A percentile compares a stretch with the other conserved stretches of the same genome.
Conservation (phyloP, 2,797 vertebrate species). For the Acipenser transmontanus region DNA sequence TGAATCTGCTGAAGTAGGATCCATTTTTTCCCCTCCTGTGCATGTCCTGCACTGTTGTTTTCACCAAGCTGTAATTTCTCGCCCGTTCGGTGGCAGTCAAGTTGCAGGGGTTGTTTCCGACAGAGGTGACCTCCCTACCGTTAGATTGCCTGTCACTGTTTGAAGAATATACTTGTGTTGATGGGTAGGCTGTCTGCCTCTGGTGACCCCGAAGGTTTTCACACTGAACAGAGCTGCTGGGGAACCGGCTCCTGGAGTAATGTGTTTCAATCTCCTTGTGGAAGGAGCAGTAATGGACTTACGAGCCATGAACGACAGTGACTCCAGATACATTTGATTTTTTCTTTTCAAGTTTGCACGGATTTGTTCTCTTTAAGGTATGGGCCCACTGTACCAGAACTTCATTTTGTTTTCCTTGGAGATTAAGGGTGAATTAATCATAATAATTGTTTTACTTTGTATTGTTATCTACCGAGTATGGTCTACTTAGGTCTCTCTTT, state of each 20-base stretch:
- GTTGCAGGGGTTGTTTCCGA: constrained; percentile 44
- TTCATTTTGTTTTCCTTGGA: too few relatives aligned
- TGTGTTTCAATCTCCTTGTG: constrained; percentile 45
- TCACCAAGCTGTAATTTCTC: constrained; percentile 44
- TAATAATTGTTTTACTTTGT: too few relatives aligned
- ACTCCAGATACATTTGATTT: background rate
- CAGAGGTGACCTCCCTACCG: constrained; percentile 57
- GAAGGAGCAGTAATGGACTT: constrained; percentile 27
- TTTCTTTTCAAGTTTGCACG: too few relatives aligned
- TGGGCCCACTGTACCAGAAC: too few relatives aligned
- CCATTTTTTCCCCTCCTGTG: background rate
- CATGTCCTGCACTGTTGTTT: constrained; percentile 36
- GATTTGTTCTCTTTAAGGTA: too few relatives aligned
- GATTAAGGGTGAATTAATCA: too few relatives aligned
- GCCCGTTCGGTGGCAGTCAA: constrained; percentile 24
- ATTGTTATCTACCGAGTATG: too few relatives aligned
- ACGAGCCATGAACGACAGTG: background rate
- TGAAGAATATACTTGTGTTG: constrained; percentile 51
- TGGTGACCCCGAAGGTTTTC: constrained; percentile 58
- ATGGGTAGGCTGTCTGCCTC: constrained; percentile 58
- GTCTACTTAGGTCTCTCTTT: too few relatives aligned
- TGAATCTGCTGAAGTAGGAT: too few relatives aligned
- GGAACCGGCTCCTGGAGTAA: constrained; percentile 42
- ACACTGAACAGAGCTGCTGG: constrained; percentile 42
- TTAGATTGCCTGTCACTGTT: constrained; percentile 43